Percentiles rank a stretch among this genome's conserved stretches.
These are phyloP conservation scores for Phocoena phocoena DNA, from an alignment of 2,113 vertebrate genomes.

Conservation along the genomic window DNA sequence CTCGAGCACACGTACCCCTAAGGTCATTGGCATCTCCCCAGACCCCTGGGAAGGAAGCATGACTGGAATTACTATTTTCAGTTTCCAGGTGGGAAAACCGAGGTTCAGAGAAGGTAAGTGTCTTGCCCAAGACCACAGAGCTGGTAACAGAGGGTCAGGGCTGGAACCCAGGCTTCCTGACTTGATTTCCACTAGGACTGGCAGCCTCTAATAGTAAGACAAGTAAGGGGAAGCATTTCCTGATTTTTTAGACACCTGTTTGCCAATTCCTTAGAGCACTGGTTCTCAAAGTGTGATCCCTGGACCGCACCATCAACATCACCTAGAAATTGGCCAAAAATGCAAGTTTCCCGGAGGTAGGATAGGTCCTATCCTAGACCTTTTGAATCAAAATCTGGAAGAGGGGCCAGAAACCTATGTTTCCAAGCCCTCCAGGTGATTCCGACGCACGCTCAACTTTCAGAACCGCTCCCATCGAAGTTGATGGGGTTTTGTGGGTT, in stretches of 20 bases:
- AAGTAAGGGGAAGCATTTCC: background rate
- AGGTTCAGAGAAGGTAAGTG: background rate
- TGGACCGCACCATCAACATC: accelerated
- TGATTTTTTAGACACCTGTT: background rate
- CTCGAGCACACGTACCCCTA: background rate
- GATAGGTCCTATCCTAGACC: background rate
- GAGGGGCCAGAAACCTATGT: background rate
- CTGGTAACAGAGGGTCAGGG: no score
- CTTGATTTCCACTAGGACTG: background rate
- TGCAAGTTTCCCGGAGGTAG: background rate
- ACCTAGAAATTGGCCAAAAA: background rate
- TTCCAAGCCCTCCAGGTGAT: background rate
- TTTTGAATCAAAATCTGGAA: background rate
- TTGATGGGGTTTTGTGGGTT: background rate
- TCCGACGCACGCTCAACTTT: background rate
- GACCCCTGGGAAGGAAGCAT: background rate
- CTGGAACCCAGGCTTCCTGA: background rate
- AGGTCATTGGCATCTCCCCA: background rate
- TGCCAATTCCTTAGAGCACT: background rate
- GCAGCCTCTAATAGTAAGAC: background rate
- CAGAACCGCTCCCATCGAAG: background rate
- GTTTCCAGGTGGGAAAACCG: background rate
- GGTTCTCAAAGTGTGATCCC: background rate
- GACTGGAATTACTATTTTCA: background rate
- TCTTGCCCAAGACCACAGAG: background rate